Percentiles rank a stretch among this genome's conserved stretches.
Conservation (phyloP, 1,140 invertebrate genomes). For the Odontomachus brunneus region DNA sequence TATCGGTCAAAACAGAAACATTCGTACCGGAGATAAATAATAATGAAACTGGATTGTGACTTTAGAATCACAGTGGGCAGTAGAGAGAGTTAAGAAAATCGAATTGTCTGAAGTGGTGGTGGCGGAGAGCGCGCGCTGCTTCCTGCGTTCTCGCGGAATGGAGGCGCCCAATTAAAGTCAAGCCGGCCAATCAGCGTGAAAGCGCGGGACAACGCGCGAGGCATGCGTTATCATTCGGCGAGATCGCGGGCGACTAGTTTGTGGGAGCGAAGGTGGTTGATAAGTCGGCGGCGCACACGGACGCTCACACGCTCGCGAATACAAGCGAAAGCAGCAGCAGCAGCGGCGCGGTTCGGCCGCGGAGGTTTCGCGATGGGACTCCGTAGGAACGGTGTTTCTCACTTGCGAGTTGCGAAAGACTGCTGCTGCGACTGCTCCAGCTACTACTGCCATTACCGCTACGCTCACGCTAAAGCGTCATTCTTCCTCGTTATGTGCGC, state of each 20-base stretch:
- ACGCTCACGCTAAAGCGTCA: background rate
- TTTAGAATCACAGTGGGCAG: no score
- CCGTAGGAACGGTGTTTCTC: conserved; percentile 66
- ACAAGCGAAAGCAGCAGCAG: background rate
- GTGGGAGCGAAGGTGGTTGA: conserved; percentile 69
- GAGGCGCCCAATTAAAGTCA: conserved; percentile 60
- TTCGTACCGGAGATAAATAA: no score
- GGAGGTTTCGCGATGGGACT: conserved; percentile 61
- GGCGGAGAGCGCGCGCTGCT: background rate
- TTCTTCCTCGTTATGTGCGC: conserved; percentile 54
- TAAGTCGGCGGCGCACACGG: conserved; percentile 48
- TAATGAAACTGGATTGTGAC: no score
- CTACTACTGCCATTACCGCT: background rate
- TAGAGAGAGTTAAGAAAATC: no score
- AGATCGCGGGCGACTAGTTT: conserved; percentile 60
- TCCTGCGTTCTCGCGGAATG: conserved; percentile 7
- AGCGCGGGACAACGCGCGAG: conserved; percentile 61
- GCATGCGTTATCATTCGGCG: conserved; percentile 63
- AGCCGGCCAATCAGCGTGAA: conserved; percentile 61
- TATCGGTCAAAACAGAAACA: no score
- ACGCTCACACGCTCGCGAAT: background rate
- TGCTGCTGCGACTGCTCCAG: no score
- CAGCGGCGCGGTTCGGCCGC: background rate
- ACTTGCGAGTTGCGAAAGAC: conserved; percentile 70
- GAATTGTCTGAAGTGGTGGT: background rate